phyloP scores from a whole-genome alignment of 2,797 vertebrate species.

The Microctenopoma steveboyesi region DNA sequence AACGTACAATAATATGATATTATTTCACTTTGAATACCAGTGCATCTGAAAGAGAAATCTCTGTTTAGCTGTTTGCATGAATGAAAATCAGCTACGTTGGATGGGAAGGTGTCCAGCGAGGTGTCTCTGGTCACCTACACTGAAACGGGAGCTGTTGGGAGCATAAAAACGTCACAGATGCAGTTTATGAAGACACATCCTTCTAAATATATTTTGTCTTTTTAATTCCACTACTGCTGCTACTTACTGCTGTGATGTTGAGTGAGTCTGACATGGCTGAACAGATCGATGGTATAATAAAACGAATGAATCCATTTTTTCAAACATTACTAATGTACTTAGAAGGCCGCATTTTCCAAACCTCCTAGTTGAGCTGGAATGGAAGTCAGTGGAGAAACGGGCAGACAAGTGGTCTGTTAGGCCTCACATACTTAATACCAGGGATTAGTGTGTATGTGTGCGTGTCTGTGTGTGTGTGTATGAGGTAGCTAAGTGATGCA shows the following conservation, averaged over 20 bases:
- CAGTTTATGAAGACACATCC: neutral
- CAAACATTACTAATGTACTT: no score
- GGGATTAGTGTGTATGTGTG: slow-evolving; percentile 38
- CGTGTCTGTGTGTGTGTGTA: slow-evolving; percentile 30
- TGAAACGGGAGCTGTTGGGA: slow-evolving; percentile 2
- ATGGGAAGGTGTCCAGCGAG: no score
- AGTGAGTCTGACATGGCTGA: no score
- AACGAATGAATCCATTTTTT: no score
- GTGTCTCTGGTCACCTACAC: neutral
- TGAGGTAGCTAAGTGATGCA: slow-evolving; percentile 63
- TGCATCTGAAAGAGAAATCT: no score
- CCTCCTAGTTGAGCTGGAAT: slow-evolving; percentile 13
- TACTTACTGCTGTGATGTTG: no score
- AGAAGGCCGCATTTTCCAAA: slow-evolving; percentile 21
- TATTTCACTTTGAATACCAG: no score
- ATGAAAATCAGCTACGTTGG: no score
- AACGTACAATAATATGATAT: no score
- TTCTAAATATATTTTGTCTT: neutral
- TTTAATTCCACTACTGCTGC: no score
- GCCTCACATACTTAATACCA: slow-evolving; percentile 40
- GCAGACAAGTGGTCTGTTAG: slow-evolving; percentile 33
- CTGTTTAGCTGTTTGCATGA: no score
- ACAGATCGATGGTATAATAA: no score
- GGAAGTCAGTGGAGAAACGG: slow-evolving; percentile 15
- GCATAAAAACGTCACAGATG: neutral